These are phyloP conservation scores for Clostera curtula DNA, from an alignment of 2,888 invertebrate species.

Conservation along the genomic window DNA sequence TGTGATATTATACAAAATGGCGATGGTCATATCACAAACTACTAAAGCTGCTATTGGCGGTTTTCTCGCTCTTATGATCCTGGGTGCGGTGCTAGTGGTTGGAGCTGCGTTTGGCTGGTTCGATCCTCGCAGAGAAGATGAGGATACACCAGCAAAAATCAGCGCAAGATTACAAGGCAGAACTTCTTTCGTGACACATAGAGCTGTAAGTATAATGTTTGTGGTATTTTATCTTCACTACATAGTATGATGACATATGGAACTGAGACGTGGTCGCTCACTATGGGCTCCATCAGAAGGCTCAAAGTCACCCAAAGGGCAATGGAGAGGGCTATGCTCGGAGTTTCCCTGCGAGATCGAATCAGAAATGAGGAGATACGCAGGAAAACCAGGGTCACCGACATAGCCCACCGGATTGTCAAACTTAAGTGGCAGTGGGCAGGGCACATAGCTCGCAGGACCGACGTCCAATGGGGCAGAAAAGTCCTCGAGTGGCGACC, in stretches of 20 bases:
- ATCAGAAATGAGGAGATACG: no score
- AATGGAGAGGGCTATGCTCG: no score
- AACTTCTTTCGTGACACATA: slow-evolving; percentile 64
- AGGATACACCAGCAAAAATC: slow-evolving; percentile 62
- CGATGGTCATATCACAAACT: slow-evolving; percentile 69
- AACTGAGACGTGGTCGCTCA: neutral
- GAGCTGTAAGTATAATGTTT: slow-evolving; percentile 50
- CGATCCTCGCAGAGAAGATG: slow-evolving; percentile 60
- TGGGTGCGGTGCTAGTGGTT: slow-evolving; percentile 62
- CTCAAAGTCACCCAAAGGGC: no score
- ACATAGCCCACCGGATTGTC: no score
- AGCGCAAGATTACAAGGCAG: slow-evolving; percentile 63
- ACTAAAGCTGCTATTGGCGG: slow-evolving; percentile 67
- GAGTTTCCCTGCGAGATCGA: no score
- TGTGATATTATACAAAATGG: slow-evolving; percentile 58
- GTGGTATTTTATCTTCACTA: neutral
- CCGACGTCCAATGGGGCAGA: no score
- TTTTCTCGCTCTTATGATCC: slow-evolving; percentile 60
- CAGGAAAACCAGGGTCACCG: no score
- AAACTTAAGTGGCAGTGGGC: no score
- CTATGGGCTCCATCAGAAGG: no score
- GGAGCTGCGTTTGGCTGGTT: slow-evolving; percentile 68
- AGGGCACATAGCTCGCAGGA: no score
- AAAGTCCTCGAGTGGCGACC: no score
- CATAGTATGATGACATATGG: neutral